These are phyloP conservation scores for Xanthorhoe designata DNA, from an alignment of 2,888 invertebrate species.

Conservation along the genomic window DNA sequence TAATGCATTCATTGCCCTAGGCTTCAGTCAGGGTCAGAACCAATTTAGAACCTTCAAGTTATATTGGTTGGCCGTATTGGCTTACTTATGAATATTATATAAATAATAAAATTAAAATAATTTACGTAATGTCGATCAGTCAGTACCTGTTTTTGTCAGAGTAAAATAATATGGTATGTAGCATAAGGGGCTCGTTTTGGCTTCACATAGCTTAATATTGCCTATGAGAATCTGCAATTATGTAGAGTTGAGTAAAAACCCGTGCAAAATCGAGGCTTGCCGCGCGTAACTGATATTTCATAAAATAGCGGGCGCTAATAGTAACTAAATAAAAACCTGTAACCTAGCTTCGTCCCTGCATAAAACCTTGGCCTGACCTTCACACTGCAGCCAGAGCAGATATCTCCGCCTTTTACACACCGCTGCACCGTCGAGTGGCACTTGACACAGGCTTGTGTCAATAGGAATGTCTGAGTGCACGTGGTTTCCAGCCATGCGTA, in stretches of 20 bases:
- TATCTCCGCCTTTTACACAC: slow-evolving; percentile 23
- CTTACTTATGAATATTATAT: background rate
- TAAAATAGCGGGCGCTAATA: no score
- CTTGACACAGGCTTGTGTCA: slow-evolving; percentile 36
- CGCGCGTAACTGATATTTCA: no score
- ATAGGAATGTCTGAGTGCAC: slow-evolving; percentile 1
- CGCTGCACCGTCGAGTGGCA: slow-evolving; percentile 30
- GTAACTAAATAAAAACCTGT: slow-evolving; percentile 1
- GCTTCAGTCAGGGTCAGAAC: background rate
- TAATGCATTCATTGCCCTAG: background rate
- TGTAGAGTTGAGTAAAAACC: no score
- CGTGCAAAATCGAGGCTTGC: no score
- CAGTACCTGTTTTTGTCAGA: background rate
- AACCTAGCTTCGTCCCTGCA: slow-evolving; percentile 51
- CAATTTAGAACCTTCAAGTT: background rate
- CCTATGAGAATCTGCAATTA: background rate
- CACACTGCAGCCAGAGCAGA: slow-evolving; percentile 45
- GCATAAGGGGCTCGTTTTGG: no score
- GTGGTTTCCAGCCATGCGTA: background rate
- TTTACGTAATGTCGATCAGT: background rate
- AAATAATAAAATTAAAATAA: no score
- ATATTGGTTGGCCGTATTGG: background rate
- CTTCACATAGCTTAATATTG: no score
- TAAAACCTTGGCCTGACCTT: slow-evolving; percentile 75
- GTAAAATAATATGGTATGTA: background rate